Base-by-base conservation (phyloP, 92 coral and sea anemone genomes). In the Umimayanthus kanabou region DNA sequence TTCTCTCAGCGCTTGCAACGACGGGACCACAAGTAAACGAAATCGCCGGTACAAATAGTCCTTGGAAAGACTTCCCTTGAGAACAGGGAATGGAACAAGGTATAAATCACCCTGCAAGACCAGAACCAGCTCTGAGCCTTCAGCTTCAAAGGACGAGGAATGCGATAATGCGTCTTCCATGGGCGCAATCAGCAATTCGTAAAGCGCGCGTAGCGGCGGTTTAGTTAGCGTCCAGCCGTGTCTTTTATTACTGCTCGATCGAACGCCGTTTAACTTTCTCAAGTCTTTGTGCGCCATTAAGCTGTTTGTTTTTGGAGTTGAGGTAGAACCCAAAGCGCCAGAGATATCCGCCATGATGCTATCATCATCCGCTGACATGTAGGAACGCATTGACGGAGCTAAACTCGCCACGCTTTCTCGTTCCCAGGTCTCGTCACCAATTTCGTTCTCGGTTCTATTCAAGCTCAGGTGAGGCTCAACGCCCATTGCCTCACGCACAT, bases 51-150 rank as follows among this genome's bases (percentile, higher is more conserved):
- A 96, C 79, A 97, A 83, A 73, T 93, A 93, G 69, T 97, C 99
- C 74, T 97, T 97, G 5, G 98, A 93, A 61, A 91, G 90, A 80
- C 94, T 91, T 80, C 98, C 98, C 77, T 96, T 94, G 28, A 97
- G 91, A 14, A 97, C 96, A 33, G 99, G 88, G 84, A 97, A 97
- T 1, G 99, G 99, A 5, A 97, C 98, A 29, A 97, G 98, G 76
- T 94, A 95, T 80, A 97, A 92, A 73, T 97, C 99, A 22, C 98
- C 99, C 85, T 97, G 98, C 10, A 95, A 94, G 42, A 97, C 99
- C 15, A 97, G 91, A 40, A 96, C 98, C 43, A 97, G 93, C 64
- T 95, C 98, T 15, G 94, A 92, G 76, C 94, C 93, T 37, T 96
- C 98, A 29, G 95, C 89, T 71, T 97, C 99, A 71, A 92, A 88